Evolutionary conservation across 1,140 invertebrate species (phyloP), one percentile per base, ranked within the genome.

Genomic region (Drosophila orena): DNA sequence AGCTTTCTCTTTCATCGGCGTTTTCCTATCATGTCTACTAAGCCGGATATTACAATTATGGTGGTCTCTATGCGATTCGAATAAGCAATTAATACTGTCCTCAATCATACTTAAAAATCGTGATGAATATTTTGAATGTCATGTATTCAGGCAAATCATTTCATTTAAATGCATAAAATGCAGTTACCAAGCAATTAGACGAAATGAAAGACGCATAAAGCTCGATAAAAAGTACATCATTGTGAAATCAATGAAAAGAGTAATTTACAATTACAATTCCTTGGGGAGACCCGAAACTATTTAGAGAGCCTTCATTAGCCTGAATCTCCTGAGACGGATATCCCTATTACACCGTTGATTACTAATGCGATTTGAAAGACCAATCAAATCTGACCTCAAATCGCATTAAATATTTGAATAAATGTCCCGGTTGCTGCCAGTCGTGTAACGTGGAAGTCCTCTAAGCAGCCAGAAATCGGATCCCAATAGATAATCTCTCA

Each of bases 401-500:
- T 57, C 66, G 50, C 35, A 15, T 70, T 57, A 70, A 49, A 27
- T 70, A 70, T 56, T 70, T 70, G 50, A 70, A 70, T 70, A 24
- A 34, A 40, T 70, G n/a, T 47, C 42, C 27, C 62, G n/a, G 22
- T 47, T 14, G 2, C 11, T 14, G 2, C 11, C 6, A 47, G 59
- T 54, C 40, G n/a, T 69, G 66, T 70, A 70, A 70, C 50, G 15
- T 70, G 66, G 50, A 70, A 57, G 50, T 56, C 50, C 70, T 53
- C 70, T 53, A 52, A 20, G 20, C 47, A 30, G 44, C 46, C 72
- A 53, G 46, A 53, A 71, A 72, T 78, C 59, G 50, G 59, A 46
- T 69, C 40, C 50, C 34, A 12, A 69, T 38, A 70, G 66, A 70
- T 70, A 70, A 70, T 70, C 66, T 57, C 50, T 30, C 64, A 70